Percentiles rank a stretch among this genome's conserved stretches.
phyloP scores from a whole-genome alignment of 2,888 invertebrate genomes.

The Temnothorax unifasciatus region DNA sequence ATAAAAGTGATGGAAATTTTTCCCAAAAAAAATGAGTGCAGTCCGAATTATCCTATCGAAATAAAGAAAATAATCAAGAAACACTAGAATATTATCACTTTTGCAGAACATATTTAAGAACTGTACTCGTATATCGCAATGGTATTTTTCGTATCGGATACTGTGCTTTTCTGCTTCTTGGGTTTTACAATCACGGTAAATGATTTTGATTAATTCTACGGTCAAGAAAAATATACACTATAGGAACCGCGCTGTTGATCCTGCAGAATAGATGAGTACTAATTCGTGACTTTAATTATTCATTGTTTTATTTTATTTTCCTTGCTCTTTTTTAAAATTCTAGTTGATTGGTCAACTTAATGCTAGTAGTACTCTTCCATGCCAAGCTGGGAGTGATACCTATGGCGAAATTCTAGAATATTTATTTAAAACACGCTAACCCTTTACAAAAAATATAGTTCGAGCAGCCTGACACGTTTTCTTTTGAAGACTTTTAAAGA shows the following conservation, averaged over 20 bases:
- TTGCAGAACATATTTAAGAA: slow-evolving; percentile 18
- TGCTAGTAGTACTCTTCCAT: background rate
- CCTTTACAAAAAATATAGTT: too few species aligned
- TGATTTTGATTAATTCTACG: background rate
- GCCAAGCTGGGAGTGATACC: too few species aligned
- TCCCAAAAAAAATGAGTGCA: too few species aligned
- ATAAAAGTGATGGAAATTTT: too few species aligned
- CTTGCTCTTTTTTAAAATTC: too few species aligned
- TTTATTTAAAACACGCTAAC: too few species aligned
- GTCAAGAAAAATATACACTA: background rate
- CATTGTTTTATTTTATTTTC: background rate
- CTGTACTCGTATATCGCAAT: slow-evolving; percentile 55
- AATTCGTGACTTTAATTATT: background rate
- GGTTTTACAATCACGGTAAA: slow-evolving; percentile 66
- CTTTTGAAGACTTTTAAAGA: too few species aligned
- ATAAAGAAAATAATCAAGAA: too few species aligned
- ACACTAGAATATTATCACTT: background rate
- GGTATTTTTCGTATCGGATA: slow-evolving; percentile 59
- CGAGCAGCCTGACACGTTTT: too few species aligned
- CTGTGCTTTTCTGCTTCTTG: slow-evolving; percentile 61
- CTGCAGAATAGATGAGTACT: background rate
- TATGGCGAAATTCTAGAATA: too few species aligned
- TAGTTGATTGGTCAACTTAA: background rate
- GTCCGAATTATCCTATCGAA: too few species aligned
- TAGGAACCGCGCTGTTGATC: background rate